phyloP scores from a whole-genome alignment of 2,888 invertebrate genomes.

The Erebia aethiops region DNA sequence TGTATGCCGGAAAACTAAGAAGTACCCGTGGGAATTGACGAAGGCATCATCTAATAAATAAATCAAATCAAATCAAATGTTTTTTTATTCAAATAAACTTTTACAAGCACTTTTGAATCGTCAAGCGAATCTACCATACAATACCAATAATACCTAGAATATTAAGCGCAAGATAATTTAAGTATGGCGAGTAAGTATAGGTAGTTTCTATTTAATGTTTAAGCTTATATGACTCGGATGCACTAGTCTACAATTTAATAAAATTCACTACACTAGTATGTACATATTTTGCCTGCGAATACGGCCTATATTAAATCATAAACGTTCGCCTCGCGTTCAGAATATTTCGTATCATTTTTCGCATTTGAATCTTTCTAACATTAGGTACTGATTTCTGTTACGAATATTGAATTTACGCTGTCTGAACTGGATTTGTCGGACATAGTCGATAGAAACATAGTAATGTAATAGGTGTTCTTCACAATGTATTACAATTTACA shows the following conservation, averaged over 20 bases:
- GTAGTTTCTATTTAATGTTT: background rate
- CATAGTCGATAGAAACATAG: slow-evolving; percentile 5
- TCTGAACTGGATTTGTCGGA: slow-evolving; percentile 15
- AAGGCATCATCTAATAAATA: too few species aligned
- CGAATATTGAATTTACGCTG: slow-evolving; percentile 30
- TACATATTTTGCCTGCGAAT: slow-evolving; percentile 20
- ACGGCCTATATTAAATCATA: slow-evolving; percentile 34
- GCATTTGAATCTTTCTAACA: slow-evolving; percentile 36
- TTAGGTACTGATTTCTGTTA: slow-evolving; percentile 35
- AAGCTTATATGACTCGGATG: background rate
- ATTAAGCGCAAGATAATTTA: too few species aligned
- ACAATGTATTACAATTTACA: background rate
- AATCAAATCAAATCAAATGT: too few species aligned
- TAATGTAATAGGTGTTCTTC: background rate
- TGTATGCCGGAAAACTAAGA: too few species aligned
- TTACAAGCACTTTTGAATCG: too few species aligned
- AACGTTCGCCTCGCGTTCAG: slow-evolving; percentile 29
- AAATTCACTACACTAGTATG: background rate
- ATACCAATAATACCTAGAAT: too few species aligned
- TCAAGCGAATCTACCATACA: too few species aligned
- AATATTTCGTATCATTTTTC: slow-evolving; percentile 37
- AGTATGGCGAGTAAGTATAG: too few species aligned
- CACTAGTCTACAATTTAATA: slow-evolving; percentile 8
- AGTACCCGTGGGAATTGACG: too few species aligned
- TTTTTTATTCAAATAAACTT: too few species aligned